Base-by-base conservation (phyloP, 2,797 vertebrate species). In the Merluccius polli region DNA sequence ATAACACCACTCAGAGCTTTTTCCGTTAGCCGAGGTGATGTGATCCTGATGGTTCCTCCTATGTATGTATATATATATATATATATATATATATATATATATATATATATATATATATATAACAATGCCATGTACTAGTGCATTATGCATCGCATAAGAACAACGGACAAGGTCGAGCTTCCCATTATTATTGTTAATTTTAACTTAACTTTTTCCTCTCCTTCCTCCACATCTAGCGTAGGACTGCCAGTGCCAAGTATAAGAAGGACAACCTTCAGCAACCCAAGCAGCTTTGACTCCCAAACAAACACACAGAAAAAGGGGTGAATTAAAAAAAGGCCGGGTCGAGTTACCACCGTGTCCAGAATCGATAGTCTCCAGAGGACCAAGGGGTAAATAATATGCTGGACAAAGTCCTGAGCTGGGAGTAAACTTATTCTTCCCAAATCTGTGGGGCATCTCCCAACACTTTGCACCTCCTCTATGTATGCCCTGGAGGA, bases 351-450 rank as follows among this genome's bases (percentile, higher is more conserved):
- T 75, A 33, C 48, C 69, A 79, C 82, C 10, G 59, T 12, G 24
- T 15, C 36, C 35, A 71, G 72, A 81, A 78, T 81, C 77, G 82
- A 83, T 83, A 81, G 70, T 86, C 79, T 82, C 84, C 27, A 15
- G 74, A 76, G 76, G 32, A 73, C 72, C 27, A 65, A 72, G 77
- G 70, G 73, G 75, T 74, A 81, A 83, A 84, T 3, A 83, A 83
- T 71, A 73, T 76, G 29, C 29, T 78, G 24, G 16, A 69, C 30
- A 18, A 29, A 84, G 75, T 76, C 70, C 3, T 29, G 31, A 79
- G 44, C 65, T 76, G 81, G 69, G 71, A 79, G 76, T 78, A 79
- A 80, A 79, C 80, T 76, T 44, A 73, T 30, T 67, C 63, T 72
- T 83, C 75, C 36, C 74, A 80, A 35, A 81, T 78, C 73, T 48